A percentile compares a stretch with the other conserved stretches of the same genome.
These are phyloP conservation scores for Aramus guarauna DNA, from an alignment of 2,113 vertebrate genomes.

Conservation along the genomic window DNA sequence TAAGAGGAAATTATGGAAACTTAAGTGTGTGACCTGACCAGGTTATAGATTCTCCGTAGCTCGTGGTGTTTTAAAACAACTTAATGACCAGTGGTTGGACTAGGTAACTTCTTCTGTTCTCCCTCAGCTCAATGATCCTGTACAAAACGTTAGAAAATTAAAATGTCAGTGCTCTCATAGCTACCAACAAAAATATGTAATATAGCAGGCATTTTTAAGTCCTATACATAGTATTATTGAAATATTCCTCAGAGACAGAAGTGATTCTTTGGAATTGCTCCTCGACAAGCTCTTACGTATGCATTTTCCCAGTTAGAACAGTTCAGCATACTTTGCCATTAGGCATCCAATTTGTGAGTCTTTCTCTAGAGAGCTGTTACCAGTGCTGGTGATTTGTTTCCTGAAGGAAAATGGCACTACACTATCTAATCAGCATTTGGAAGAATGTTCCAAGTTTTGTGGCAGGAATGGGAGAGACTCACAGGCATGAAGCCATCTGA, in stretches of 20 bases:
- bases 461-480: neutral
- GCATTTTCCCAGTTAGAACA: neutral
- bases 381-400: neutral
- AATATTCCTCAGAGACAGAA: neutral
- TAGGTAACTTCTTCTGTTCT: neutral
- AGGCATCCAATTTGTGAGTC: neutral
- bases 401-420: neutral
- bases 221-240: neutral
- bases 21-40: neutral
- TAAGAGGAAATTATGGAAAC: neutral
- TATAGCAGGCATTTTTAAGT: neutral
- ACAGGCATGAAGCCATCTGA: neutral
- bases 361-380: neutral
- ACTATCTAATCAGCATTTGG: neutral
- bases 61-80: neutral
- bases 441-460: neutral
- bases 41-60: neutral
- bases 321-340: neutral
- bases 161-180: neutral
- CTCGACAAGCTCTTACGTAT: rapidly evolving
- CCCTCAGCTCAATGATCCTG: neutral
- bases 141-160: neutral
- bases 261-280: neutral
- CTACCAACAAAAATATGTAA: neutral
- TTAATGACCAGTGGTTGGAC: neutral